phyloP scores from a whole-genome alignment of 2,888 invertebrate species.

The Ochropacha duplaris region DNA sequence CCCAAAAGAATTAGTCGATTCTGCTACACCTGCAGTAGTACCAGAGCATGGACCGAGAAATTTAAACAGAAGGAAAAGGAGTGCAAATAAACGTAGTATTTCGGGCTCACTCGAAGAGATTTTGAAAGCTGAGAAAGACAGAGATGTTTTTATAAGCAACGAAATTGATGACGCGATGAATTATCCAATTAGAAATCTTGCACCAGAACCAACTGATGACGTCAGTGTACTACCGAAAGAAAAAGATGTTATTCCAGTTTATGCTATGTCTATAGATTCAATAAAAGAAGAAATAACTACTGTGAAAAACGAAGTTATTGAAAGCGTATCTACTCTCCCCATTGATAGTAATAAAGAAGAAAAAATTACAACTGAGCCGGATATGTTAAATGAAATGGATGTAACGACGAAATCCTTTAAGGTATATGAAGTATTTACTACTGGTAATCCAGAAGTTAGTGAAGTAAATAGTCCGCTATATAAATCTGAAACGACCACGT shows the following conservation, averaged over 20 bases:
- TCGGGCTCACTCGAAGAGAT: constrained; percentile 69
- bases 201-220: constrained; percentile 36
- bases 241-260: constrained; percentile 54
- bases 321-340: constrained; percentile 71
- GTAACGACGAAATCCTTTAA: constrained; percentile 63
- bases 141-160: constrained; percentile 72
- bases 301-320: constrained; percentile 51
- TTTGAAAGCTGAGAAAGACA: constrained; percentile 63
- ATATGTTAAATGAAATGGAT: constrained; percentile 53
- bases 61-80: constrained; percentile 51
- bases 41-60: constrained; percentile 86
- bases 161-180: constrained; percentile 72
- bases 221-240: constrained; percentile 32
- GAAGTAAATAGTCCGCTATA: constrained; percentile 37
- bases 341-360: constrained; percentile 48
- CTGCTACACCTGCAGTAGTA: constrained; percentile 82
- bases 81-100: constrained; percentile 52
- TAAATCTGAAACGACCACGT: constrained; percentile 49
- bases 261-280: constrained; percentile 48
- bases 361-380: constrained; percentile 42
- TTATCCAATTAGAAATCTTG: constrained; percentile 43
- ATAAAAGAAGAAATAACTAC: constrained; percentile 39
- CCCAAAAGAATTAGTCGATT: constrained; percentile 82
- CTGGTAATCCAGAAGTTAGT: constrained; percentile 33
- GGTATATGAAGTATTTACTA: constrained; percentile 71